phyloP scores from a whole-genome alignment of 2,797 vertebrate genomes.

The Dendrocincla tyrannina region DNA sequence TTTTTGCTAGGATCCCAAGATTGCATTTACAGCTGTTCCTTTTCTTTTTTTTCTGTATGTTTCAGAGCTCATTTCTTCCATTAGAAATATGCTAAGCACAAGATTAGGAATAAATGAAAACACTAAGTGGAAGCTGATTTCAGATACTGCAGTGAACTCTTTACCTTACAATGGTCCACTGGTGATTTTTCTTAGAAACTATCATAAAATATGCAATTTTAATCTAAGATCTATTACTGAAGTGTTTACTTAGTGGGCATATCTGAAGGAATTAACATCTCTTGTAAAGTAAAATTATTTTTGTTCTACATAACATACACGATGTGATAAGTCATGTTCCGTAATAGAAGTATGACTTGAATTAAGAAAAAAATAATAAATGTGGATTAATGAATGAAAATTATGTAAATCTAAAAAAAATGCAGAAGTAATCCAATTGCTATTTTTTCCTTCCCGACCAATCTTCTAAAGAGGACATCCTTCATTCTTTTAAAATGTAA shows the following conservation, averaged over 20 bases:
- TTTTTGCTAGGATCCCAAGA: slow-evolving; percentile 41
- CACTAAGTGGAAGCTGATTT: slow-evolving; percentile 35
- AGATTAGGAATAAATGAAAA: slow-evolving; percentile 50
- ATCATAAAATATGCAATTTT: not conserved
- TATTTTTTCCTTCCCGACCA: not conserved
- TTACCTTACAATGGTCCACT: not conserved
- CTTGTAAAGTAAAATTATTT: not conserved
- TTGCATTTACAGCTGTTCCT: not conserved
- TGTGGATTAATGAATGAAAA: not conserved
- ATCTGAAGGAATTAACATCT: not conserved
- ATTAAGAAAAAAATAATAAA: not conserved
- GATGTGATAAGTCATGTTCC: not conserved
- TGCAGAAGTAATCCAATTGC: not conserved
- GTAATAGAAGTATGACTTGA: not conserved
- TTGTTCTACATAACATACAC: not conserved
- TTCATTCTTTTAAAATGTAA: not conserved
- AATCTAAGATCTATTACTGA: not conserved
- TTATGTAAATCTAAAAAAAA: not conserved
- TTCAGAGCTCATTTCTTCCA: slow-evolving; percentile 11
- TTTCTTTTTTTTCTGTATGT: not conserved
- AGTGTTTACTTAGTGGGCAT: not conserved
- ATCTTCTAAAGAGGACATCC: not conserved
- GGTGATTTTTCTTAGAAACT: not conserved
- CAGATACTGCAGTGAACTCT: not conserved
- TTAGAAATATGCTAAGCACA: slow-evolving; percentile 41